A percentile compares a stretch with the other conserved stretches of the same genome.
phyloP scores from a whole-genome alignment of 2,797 vertebrate species.

The Neosilurus mollespiculum region DNA sequence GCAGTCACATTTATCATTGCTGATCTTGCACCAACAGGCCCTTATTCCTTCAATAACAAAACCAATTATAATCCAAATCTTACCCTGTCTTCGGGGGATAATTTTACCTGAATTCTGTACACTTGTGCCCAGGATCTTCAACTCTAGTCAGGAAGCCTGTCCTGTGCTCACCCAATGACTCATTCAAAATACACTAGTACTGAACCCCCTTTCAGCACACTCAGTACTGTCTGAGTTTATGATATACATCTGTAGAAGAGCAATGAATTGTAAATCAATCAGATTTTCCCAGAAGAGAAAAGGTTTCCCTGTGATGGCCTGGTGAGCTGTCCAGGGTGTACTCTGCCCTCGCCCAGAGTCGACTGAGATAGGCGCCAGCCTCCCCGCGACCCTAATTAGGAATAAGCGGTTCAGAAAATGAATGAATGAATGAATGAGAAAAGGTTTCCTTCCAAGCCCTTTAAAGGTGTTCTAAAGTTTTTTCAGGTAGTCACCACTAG shows the following conservation, averaged over 20 bases:
- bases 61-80: neutral
- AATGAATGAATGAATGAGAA: too few relatives aligned
- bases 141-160: neutral
- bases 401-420: too few relatives aligned
- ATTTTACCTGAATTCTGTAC: neutral
- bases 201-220: neutral
- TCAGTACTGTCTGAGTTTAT: constrained; percentile 43
- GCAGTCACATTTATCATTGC: neutral
- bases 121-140: neutral
- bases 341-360: too few relatives aligned
- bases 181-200: neutral
- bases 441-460: too few relatives aligned
- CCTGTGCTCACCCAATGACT: neutral
- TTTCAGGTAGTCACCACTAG: neutral
- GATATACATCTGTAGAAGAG: neutral
- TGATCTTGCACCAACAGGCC: neutral
- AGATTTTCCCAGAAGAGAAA: neutral
- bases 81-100: neutral
- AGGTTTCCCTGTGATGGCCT: too few relatives aligned
- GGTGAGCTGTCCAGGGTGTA: too few relatives aligned
- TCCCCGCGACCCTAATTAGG: too few relatives aligned
- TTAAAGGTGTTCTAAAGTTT: too few relatives aligned
- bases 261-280: neutral
- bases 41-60: neutral
- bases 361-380: too few relatives aligned